Percentiles rank a stretch among this genome's conserved stretches.
Conservation (phyloP, 2,888 invertebrate genomes). For the Drosophila koepferae region DNA sequence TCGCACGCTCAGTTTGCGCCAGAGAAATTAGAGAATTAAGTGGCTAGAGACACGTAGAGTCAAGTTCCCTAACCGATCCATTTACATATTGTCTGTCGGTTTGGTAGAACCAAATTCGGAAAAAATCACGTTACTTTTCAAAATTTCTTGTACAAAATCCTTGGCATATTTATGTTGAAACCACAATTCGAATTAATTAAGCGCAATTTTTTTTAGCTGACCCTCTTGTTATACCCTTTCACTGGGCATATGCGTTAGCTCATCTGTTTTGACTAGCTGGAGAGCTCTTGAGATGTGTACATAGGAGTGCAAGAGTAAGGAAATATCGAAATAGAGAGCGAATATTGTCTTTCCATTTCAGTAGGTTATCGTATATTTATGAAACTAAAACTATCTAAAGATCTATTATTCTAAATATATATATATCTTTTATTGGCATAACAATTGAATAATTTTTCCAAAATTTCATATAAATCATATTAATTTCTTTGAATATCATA, state of each 20-base stretch:
- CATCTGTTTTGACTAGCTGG: not conserved
- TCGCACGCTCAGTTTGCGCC: conserved; percentile 43
- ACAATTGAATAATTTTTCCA: not conserved
- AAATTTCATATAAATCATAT: not conserved
- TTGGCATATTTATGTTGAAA: conserved; percentile 43
- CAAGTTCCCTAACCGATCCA: conserved; percentile 8
- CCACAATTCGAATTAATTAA: conserved; percentile 20
- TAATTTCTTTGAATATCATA: not conserved
- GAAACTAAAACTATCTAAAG: not conserved
- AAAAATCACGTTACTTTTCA: not conserved
- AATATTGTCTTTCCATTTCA: not conserved
- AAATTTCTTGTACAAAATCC: conserved; percentile 14
- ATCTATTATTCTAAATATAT: not conserved
- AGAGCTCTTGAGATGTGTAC: not conserved
- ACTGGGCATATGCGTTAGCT: not conserved
- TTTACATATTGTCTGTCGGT: not conserved
- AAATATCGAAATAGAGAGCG: not conserved
- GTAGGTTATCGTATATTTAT: not conserved
- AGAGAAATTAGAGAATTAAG: conserved; percentile 22
- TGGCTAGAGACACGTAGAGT: conserved; percentile 34
- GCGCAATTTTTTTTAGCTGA: conserved; percentile 21
- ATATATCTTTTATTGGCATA: not conserved
- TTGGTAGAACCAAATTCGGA: not conserved
- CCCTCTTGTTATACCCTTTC: conserved; percentile 3
- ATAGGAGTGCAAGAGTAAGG: not conserved